Evolutionary conservation across 2,888 invertebrate genomes (phyloP), one percentile per base, ranked within the genome.

Genomic region (Ferrisia virgata): DNA sequence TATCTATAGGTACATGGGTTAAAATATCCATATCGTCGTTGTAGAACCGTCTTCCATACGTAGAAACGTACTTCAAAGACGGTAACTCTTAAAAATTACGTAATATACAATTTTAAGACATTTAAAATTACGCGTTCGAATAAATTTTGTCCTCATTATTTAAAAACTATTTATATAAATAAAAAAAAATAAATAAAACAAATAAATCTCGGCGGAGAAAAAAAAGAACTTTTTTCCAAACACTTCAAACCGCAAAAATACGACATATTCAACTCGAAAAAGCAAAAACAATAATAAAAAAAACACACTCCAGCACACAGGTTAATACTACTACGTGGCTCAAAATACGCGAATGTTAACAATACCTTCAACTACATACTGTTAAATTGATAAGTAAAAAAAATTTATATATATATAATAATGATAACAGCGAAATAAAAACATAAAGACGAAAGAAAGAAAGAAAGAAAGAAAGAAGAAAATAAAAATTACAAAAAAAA

Each of bases 21-120:
- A 11, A 39, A 8, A 11, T 22, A 40, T 39, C 79, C 47, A 47
- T 31, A 79, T 31, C 47, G 43, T 79, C 43, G 31, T 79, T 28
- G 31, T 79, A 79, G 28, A 47, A 79, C 79, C 43, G 25, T 25
- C n/a, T n/a, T n/a, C n/a, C n/a, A n/a, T n/a, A n/a, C 18, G n/a
- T 47, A 43, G 31, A 79, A n/a, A 79, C 39, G 40, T 22, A 15
- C 79, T 79, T 39, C 47, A 79, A 25, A 31, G 47, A 79, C n/a
- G n/a, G n/a, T 47, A 79, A 79, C 36, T 79, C 40, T 40, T 43
- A 79, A 22, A 40, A 40, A 47, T 18, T 79, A 47, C 43, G 40
- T 79, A 79, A 79, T 79, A 40, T 79, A 79, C 31, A 79, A 47
- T 79, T 72, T 72, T 33, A 72, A 72, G 33, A 72, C 31, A 72